Conservation (phyloP, 2,797 vertebrate species). For the Selene dorsalis region DNA sequence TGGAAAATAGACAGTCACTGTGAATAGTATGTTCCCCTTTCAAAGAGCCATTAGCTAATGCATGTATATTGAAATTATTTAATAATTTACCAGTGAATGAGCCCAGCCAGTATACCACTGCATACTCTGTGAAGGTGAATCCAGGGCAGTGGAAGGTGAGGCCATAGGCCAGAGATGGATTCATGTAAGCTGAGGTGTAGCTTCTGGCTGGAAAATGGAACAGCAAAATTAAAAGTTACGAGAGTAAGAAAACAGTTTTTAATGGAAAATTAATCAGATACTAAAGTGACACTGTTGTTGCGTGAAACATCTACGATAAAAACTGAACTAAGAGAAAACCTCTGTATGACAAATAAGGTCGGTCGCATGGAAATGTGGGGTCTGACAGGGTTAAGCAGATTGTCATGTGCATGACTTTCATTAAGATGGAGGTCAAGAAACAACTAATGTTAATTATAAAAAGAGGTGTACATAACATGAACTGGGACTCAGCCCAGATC, state of each 20-base stretch:
- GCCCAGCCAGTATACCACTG: conserved; percentile 91
- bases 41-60: neutral
- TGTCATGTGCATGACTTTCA: neutral
- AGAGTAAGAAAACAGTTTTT: no score
- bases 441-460: neutral
- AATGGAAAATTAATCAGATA: neutral
- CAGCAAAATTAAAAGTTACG: no score
- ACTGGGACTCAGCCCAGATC: no score
- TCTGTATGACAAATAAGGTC: neutral
- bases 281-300: neutral
- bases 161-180: conserved; percentile 87
- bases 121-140: conserved; percentile 84
- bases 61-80: neutral
- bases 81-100: conserved; percentile 84
- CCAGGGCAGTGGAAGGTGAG: conserved; percentile 90
- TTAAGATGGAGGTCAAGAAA: neutral
- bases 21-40: neutral
- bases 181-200: conserved; percentile 89
- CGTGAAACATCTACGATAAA: neutral
- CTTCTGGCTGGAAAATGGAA: conserved; percentile 79
- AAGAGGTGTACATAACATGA: neutral
- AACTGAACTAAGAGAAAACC: neutral
- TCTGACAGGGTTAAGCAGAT: neutral
- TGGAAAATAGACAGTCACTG: conserved; percentile 64
- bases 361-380: neutral